Percentiles rank a stretch among this genome's conserved stretches.
phyloP scores from a whole-genome alignment of 2,797 vertebrate species.

The Petrocephalus schoutedeni region DNA sequence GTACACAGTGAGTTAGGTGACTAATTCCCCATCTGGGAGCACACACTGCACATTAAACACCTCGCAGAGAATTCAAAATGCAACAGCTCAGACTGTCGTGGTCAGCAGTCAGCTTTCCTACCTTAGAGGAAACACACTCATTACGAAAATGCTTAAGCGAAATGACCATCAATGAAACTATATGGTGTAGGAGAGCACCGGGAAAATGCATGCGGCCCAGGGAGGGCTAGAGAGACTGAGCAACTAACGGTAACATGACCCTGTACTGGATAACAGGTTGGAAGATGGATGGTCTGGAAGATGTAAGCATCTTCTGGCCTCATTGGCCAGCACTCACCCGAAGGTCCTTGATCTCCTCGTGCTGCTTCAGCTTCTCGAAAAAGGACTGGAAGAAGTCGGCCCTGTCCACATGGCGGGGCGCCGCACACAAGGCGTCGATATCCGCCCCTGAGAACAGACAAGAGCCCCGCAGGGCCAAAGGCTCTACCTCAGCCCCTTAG shows the following conservation, averaged over 20 bases:
- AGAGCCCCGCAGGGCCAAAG: not conserved
- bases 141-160: not conserved
- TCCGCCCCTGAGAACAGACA: constrained; percentile 76
- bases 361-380: constrained; percentile 88
- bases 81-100: not conserved
- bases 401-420: constrained; percentile 89
- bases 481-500: not conserved
- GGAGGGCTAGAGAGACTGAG: not conserved
- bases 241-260: not conserved
- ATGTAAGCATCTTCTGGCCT: not conserved
- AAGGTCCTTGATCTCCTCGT: constrained; percentile 85
- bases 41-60: not conserved
- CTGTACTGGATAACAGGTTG: not conserved
- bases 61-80: too few species aligned
- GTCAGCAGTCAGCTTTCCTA: not conserved
- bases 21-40: too few species aligned
- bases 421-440: constrained; percentile 93
- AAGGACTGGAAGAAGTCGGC: constrained; percentile 94
- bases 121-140: not conserved
- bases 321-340: constrained; percentile 62
- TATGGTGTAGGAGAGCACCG: not conserved
- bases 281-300: not conserved
- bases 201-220: not conserved
- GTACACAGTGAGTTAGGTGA: not conserved
- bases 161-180: not conserved